A percentile compares a stretch with the other conserved stretches of the same genome.
Conservation (phyloP, 2,113 vertebrate species). For the Gasterosteus nipponicus region DNA sequence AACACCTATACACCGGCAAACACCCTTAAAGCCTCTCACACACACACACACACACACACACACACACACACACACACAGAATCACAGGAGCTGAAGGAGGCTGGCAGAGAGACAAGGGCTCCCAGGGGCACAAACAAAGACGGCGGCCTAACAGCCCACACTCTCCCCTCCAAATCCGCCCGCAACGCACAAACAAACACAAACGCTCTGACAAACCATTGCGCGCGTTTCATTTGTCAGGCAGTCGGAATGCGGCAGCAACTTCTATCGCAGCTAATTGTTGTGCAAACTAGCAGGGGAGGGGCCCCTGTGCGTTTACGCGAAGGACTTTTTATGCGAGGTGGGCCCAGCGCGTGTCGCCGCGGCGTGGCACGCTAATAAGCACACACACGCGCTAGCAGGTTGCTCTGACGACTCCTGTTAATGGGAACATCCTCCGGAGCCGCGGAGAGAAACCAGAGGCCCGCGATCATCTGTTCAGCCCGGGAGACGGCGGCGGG, state of each 20-base stretch:
- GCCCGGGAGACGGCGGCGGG: constrained; percentile 52
- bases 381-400: constrained; percentile 75
- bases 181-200: constrained; percentile 53
- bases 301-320: constrained; percentile 35
- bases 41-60: constrained; percentile 22
- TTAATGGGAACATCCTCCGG: constrained; percentile 87
- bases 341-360: constrained; percentile 7
- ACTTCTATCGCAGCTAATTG: constrained; percentile 63
- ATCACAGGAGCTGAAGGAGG: constrained; percentile 47
- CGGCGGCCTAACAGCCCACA: constrained; percentile 32
- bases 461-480: constrained; percentile 84
- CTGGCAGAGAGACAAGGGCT: constrained; percentile 50
- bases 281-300: constrained; percentile 53
- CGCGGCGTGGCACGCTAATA: constrained; percentile 19
- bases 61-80: constrained; percentile 8
- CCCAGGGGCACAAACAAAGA: constrained; percentile 58
- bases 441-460: constrained; percentile 76
- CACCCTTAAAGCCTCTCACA: constrained; percentile 30
- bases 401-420: constrained; percentile 87
- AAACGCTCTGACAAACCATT: constrained; percentile 48
- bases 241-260: constrained; percentile 20
- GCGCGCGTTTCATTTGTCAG: constrained; percentile 47
- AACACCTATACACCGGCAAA: constrained; percentile 49
- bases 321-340: constrained; percentile 24
- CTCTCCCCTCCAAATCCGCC: constrained; percentile 26